phyloP scores from a whole-genome alignment of 2,113 vertebrate species.

The Sminthopsis crassicaudata region DNA sequence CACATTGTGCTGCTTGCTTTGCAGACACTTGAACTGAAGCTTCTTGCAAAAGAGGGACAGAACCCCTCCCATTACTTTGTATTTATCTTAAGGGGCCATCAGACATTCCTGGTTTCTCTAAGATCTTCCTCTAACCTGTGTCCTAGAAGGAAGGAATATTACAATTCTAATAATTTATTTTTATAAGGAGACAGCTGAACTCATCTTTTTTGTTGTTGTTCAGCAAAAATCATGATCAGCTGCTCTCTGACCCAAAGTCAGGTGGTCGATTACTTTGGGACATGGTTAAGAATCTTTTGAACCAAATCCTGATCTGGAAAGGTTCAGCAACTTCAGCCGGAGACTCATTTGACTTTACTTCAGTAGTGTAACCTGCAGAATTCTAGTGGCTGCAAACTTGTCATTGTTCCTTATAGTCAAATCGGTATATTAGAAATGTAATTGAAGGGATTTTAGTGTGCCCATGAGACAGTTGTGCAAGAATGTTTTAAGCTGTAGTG shows the following conservation, averaged over 20 bases:
- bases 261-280: background rate
- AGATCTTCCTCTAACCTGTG: background rate
- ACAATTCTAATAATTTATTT: background rate
- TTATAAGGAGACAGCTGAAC: background rate
- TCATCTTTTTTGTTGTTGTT: background rate
- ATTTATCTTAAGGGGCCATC: slow-evolving; percentile 18
- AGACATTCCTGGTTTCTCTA: slow-evolving; percentile 31
- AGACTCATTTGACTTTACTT: slow-evolving; percentile 18
- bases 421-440: slow-evolving; percentile 1
- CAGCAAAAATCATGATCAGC: background rate
- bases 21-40: slow-evolving; percentile 80
- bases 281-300: slow-evolving; percentile 12
- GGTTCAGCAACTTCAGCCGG: background rate
- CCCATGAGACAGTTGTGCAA: slow-evolving; percentile 9
- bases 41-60: slow-evolving; percentile 77
- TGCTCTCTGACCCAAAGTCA: background rate
- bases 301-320: slow-evolving; percentile 35
- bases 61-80: slow-evolving; percentile 34
- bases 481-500: slow-evolving; percentile 34
- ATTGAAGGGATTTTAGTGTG: background rate
- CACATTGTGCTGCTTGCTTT: slow-evolving; percentile 81
- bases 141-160: background rate
- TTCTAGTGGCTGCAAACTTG: slow-evolving; percentile 35
- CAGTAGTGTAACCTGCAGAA: slow-evolving; percentile 50
- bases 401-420: slow-evolving; percentile 20